These are phyloP conservation scores for Euphonia xanthogaster DNA, from an alignment of 2,797 vertebrate genomes.

Conservation along the genomic window DNA sequence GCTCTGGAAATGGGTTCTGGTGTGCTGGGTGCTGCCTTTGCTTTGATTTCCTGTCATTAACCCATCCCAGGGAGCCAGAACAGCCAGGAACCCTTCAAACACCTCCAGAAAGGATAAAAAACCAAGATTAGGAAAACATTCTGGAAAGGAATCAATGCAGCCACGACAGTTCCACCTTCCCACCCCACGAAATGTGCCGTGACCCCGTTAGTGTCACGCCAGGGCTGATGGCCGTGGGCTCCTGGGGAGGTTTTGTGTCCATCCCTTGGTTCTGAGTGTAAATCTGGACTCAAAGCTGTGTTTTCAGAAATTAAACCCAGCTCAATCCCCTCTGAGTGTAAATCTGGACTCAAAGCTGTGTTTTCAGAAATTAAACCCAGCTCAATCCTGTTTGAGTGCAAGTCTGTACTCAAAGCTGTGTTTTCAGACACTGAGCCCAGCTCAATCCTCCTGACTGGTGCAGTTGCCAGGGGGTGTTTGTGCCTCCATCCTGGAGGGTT, in stretches of 20 bases:
- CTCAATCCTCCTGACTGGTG: background rate
- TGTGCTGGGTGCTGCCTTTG: background rate
- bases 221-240: background rate
- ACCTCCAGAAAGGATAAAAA: background rate
- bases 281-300: background rate
- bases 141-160: background rate
- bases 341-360: background rate
- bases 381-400: too few species aligned
- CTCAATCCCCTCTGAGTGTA: background rate
- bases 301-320: constrained; percentile 13
- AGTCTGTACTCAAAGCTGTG: too few species aligned
- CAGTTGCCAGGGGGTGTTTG: too few species aligned
- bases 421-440: too few species aligned
- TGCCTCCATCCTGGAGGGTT: accelerated
- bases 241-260: background rate
- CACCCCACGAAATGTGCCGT: background rate
- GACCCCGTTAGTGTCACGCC: background rate
- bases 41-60: background rate
- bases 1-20: background rate
- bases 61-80: background rate
- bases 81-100: background rate
- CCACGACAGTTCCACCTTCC: background rate
- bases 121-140: background rate
- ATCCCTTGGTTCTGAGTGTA: background rate
- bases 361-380: constrained; percentile 21